A percentile compares a stretch with the other conserved stretches of the same genome.
phyloP scores from a whole-genome alignment of 1,140 invertebrate genomes.

The Rhagoletis zephyria region DNA sequence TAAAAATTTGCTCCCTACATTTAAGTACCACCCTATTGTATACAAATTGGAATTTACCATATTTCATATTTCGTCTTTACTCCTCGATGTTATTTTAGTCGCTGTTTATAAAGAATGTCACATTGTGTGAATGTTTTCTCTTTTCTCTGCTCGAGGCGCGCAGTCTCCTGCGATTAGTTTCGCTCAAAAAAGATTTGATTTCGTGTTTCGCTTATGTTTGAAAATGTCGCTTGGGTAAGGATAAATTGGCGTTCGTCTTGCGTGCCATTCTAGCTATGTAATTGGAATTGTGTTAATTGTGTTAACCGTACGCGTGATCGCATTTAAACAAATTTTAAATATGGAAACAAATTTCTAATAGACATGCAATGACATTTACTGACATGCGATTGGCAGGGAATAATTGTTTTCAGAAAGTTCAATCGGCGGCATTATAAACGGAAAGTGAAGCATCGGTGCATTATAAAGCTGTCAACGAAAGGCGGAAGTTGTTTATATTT shows the following conservation, averaged over 20 bases:
- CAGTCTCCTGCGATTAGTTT: no score
- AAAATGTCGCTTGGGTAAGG: neutral
- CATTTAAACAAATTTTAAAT: neutral
- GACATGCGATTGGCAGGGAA: neutral
- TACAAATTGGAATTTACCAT: no score
- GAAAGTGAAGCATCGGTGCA: neutral
- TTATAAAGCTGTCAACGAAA: constrained; percentile 5
- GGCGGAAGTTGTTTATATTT: neutral
- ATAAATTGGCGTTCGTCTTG: neutral
- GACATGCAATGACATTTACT: neutral
- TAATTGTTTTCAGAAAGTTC: neutral
- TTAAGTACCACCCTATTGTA: no score
- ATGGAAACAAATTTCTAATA: neutral
- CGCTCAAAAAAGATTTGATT: no score
- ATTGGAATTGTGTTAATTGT: neutral
- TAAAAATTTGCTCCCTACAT: no score
- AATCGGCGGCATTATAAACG: neutral
- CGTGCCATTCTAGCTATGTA: neutral
- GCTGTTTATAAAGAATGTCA: no score
- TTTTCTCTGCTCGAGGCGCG: no score
- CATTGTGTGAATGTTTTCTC: no score
- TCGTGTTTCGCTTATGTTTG: no score
- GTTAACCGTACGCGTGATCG: neutral
- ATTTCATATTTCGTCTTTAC: no score
- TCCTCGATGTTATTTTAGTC: no score